A percentile compares a stretch with the other conserved stretches of the same genome.
These are phyloP conservation scores for Glandiceps talaboti DNA, from an alignment of 53 echinoderm and acorn worm species.

Conservation along the genomic window DNA sequence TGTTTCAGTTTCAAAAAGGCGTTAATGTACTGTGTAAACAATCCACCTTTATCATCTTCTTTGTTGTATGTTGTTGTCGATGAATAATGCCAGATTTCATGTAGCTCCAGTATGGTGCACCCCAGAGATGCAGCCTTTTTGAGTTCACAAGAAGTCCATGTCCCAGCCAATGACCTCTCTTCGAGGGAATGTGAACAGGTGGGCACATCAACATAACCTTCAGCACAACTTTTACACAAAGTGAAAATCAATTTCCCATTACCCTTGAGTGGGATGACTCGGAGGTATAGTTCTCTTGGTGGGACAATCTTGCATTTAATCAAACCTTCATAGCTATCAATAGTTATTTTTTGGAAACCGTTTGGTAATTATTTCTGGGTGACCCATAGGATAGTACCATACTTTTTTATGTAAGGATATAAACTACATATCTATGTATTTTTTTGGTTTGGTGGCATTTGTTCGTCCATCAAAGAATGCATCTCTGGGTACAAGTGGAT, in stretches of 20 bases:
- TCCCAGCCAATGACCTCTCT: constrained; percentile 17
- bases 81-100: neutral
- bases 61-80: neutral
- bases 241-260: constrained; percentile 35
- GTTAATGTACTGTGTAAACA: constrained; percentile 28
- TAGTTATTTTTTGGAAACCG: too few relatives aligned
- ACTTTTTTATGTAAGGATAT: too few relatives aligned
- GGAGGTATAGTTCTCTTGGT: constrained; percentile 37
- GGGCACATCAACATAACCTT: neutral
- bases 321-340: too few relatives aligned
- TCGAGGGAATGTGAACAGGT: constrained; percentile 15
- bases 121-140: constrained; percentile 10
- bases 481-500: too few relatives aligned
- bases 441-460: too few relatives aligned
- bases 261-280: constrained; percentile 33
- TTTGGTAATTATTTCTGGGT: too few relatives aligned
- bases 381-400: too few relatives aligned
- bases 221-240: constrained; percentile 27
- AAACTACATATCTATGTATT: too few relatives aligned
- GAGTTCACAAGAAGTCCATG: constrained; percentile 9
- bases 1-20: constrained; percentile 29
- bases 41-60: constrained; percentile 10
- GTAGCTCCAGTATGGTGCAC: neutral
- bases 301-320: constrained; percentile 41
- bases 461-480: too few relatives aligned